phyloP scores from a whole-genome alignment of 2,113 vertebrate genomes.

The Dissostichus mawsoni region DNA sequence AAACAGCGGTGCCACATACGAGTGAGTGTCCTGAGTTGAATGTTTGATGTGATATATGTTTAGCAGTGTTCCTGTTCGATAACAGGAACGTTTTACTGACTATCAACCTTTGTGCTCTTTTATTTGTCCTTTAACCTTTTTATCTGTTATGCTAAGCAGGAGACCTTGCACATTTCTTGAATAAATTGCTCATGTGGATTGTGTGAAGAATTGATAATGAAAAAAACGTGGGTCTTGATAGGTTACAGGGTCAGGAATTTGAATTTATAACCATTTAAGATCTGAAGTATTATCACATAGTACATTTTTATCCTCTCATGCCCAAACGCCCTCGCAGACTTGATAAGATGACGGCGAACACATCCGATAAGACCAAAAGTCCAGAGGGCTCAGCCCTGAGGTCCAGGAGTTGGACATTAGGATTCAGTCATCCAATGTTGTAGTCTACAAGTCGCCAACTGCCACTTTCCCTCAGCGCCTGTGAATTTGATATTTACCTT shows the following conservation, averaged over 20 bases:
- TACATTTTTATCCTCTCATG: neutral
- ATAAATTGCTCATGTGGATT: neutral
- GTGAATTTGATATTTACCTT: neutral
- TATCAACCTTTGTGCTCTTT: neutral
- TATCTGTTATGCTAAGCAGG: neutral
- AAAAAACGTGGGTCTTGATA: neutral
- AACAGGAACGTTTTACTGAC: constrained; percentile 2
- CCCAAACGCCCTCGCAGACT: neutral
- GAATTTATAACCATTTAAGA: neutral
- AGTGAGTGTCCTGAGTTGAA: neutral
- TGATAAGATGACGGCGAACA: neutral
- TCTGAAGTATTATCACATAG: neutral
- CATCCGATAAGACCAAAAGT: neutral
- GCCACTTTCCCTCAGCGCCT: neutral
- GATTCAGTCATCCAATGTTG: neutral
- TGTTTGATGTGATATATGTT: neutral
- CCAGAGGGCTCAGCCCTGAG: neutral
- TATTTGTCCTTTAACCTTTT: neutral
- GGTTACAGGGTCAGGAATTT: neutral
- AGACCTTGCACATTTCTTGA: neutral
- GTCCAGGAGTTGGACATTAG: neutral
- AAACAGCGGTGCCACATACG: neutral
- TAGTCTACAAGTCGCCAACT: neutral
- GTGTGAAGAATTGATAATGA: neutral
- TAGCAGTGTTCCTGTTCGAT: neutral